Evolutionary conservation across 2,113 vertebrate species (phyloP), one percentile per base, ranked within the genome.

Genomic region (Ailuropoda melanoleuca): DNA sequence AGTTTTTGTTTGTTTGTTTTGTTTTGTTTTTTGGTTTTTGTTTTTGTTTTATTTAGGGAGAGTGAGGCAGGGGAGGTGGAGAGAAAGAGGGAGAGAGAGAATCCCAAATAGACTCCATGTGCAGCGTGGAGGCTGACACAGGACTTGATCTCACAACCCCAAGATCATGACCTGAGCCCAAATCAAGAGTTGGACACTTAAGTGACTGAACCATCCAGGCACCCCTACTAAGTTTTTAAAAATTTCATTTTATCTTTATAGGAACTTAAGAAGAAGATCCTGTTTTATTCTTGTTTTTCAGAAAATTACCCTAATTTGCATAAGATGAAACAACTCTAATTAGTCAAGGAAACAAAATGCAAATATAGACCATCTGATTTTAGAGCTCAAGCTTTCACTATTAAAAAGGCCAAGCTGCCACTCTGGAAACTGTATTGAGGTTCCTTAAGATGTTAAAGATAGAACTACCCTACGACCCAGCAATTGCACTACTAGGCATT

Each of bases 271-370:
- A 70, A 11, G 4, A 7, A 43, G 24, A 8, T 18, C 87, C 17
- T 82, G 9, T 55, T 95, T 56, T 84, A 46, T 77, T 88, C n/a
- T 43, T 94, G 10, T 64, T 93, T 95, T 83, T 43, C 19, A 88
- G 11, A 64, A 3, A 39, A 53, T 95, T 48, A 85, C 19, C 8
- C 34, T 86, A 56, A 82, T 10, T 85, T 92, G 34, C 26, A 24
- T 78, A 75, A 84, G 26, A 88, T 77, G 43, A 82, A 84, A 78
- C 9, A 92, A 68, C 50, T 89, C n/a, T 17, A 43, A 6, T 1
- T 39, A 83, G 77, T 70, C 17, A 90, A n/a, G 55, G 46, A 81
- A 66, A 15, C 37, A 66, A 78, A 93, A 96, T 83, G 46, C 14
- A 91, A n/a, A 55, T 72, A 58, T 34, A 39, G 21, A 86, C 39